phyloP scores from a whole-genome alignment of 2,888 invertebrate genomes.

The Trileptium ribeirensis region DNA sequence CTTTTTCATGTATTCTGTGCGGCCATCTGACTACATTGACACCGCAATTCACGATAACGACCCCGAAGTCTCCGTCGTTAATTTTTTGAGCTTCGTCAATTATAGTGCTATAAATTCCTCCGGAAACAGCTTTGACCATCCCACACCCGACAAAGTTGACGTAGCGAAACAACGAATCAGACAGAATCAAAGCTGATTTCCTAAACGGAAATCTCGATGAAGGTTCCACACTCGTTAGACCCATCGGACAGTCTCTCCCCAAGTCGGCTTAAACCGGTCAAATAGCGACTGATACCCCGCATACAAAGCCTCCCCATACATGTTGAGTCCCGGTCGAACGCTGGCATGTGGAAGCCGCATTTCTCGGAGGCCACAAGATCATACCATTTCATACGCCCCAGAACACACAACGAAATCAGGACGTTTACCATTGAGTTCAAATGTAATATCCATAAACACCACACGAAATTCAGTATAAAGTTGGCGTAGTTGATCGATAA shows the following conservation, averaged over 20 bases:
- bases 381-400: not conserved
- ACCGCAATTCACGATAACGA: not conserved
- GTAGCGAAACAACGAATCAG: not conserved
- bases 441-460: not conserved
- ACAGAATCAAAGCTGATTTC: not conserved
- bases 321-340: not conserved
- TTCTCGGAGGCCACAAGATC: not conserved
- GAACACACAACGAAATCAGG: not conserved
- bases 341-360: not conserved
- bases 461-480: not conserved
- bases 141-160: not conserved
- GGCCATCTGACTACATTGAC: not conserved
- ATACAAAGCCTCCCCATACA: not conserved
- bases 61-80: not conserved
- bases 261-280: not conserved
- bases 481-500: not conserved
- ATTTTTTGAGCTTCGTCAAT: not conserved
- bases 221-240: not conserved
- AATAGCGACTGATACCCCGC: not conserved
- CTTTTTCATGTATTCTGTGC: not conserved
- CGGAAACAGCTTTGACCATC: not conserved
- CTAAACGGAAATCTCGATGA: not conserved
- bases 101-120: not conserved
- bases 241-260: not conserved
- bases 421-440: not conserved